Conservation (phyloP, 2,888 invertebrate genomes). For the Hecatera dysodea region DNA sequence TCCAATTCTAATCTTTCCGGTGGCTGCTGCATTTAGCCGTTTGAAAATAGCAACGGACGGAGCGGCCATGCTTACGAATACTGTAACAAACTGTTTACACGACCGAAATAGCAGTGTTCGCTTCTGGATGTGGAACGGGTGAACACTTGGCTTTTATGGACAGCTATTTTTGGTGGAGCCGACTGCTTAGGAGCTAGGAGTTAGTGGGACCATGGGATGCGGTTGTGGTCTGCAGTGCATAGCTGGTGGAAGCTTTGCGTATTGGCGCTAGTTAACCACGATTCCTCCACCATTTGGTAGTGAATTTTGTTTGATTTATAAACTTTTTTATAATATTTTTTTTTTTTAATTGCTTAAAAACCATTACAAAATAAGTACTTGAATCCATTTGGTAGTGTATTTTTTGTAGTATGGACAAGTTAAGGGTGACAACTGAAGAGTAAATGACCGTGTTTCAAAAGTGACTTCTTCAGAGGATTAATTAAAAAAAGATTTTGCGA, state of each 20-base stretch:
- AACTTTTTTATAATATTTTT: not conserved
- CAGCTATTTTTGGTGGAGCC: constrained; percentile 74
- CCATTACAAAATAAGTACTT: not conserved
- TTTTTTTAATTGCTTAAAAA: not conserved
- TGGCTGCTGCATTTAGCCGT: constrained; percentile 83
- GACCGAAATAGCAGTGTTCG: constrained; percentile 80
- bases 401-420: not conserved
- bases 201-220: constrained; percentile 40
- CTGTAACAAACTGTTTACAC: constrained; percentile 80
- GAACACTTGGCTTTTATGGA: constrained; percentile 81
- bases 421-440: not conserved
- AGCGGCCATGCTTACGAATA: constrained; percentile 75
- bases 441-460: not conserved
- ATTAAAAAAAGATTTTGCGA: not conserved
- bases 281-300: not conserved
- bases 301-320: not conserved
- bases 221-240: constrained; percentile 25
- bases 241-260: not conserved
- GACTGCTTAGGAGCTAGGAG: constrained; percentile 45
- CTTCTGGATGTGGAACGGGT: constrained; percentile 83
- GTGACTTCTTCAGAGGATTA: not conserved
- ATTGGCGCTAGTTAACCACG: not conserved
- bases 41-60: constrained; percentile 82
- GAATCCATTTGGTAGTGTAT: not conserved
- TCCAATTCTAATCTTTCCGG: constrained; percentile 80